Base-by-base conservation (phyloP, 2,113 vertebrate genomes). In the Calonectris borealis region DNA sequence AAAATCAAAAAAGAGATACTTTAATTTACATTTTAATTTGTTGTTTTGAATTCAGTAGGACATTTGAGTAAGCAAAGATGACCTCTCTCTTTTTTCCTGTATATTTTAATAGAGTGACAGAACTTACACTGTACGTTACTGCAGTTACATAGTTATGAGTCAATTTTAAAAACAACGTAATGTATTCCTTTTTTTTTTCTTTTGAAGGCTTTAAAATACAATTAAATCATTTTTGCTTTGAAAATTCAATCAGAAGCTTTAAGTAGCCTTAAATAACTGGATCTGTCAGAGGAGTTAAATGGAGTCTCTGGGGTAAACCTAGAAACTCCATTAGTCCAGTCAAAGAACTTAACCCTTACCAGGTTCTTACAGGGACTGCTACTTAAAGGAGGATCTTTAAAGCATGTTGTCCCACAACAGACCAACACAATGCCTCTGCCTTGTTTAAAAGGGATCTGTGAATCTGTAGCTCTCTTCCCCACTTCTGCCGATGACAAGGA, bases 11-110 rank as follows among this genome's bases (percentile, higher is more conserved):
- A 22, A n/a, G 10, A 44, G 12, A 49, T 21, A 55, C 25, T 94
- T 86, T 51, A 95, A 93, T 93, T 96, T 93, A 76, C 49, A 92
- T 93, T 90, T 92, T 90, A 80, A 88, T 94, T 95, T 92, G 52
- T 57, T 94, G 54, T 68, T 88, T 36, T 75, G 65, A 93, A 61
- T 88, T 75, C 64, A 75, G 73, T 46, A 54, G 32, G 76, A 85
- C 38, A 83, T 92, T 75, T 82, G n/a, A 80, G 66, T 46, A 84
- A 62, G 70, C 46, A 91, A 46, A 64, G 58, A 76, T 32, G 24
- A 75, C 31, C 71, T 58, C 38, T 84, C 25, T 49, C 24, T 66
- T 86, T 86, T 76, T 78, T 25, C 44, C 22, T 42, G 9, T 49
- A 10, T 44, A 60, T 69, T 60, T 79, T 44, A 76, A 40, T 14